Percentiles rank a stretch among this genome's conserved stretches.
Conservation (phyloP, 2,113 vertebrate species). For the Reinhardtius hippoglossoides region DNA sequence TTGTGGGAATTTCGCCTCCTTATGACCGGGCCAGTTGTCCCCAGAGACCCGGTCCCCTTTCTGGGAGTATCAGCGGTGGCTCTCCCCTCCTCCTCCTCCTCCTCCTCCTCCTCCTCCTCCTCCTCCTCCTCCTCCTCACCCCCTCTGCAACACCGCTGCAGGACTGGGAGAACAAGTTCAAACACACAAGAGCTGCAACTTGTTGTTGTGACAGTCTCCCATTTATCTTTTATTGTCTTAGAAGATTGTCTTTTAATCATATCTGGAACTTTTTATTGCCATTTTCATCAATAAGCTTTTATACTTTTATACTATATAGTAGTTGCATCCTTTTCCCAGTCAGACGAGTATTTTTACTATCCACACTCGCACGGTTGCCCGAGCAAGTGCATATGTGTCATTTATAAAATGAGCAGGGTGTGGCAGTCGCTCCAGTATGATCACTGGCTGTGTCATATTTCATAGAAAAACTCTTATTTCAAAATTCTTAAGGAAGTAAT, state of each 20-base stretch:
- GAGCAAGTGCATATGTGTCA: constrained; percentile 34
- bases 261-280: not conserved
- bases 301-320: too few species aligned
- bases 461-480: constrained; percentile 67
- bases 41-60: constrained; percentile 58
- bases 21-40: constrained; percentile 58
- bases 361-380: constrained; percentile 1
- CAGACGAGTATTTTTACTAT: constrained; percentile 5
- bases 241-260: not conserved
- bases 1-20: constrained; percentile 67
- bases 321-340: not conserved
- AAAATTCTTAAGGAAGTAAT: constrained; percentile 67
- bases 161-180: constrained; percentile 49
- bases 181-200: constrained; percentile 10
- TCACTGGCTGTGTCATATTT: constrained; percentile 72
- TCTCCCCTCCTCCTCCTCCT: not conserved
- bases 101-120: not conserved
- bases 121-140: not conserved
- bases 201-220: not conserved
- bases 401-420: constrained; percentile 62
- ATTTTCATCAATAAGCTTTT: constrained; percentile 1
- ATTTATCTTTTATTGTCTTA: not conserved
- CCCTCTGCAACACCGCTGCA: constrained; percentile 17
- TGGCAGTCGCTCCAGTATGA: constrained; percentile 41
- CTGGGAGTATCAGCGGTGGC: constrained; percentile 26